Base-by-base conservation (phyloP, 2,888 invertebrate species). In the Graphium colonna region DNA sequence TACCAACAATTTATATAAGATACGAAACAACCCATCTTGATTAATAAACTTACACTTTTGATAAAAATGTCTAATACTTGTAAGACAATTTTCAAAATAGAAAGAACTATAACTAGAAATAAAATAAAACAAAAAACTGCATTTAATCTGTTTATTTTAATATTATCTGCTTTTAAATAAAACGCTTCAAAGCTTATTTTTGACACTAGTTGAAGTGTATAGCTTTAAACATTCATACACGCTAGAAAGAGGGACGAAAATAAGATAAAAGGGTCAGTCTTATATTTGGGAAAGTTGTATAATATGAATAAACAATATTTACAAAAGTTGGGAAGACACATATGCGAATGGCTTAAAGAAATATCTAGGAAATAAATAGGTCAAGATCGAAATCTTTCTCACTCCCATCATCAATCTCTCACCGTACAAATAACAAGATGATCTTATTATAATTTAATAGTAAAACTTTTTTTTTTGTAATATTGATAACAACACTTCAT, bases 211-310 rank as follows among this genome's bases (percentile, higher is more conserved):
- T 75, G 68, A 73, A 73, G 70, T 77, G 73, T 81, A 81, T 73
- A 85, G 79, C 77, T 73, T 79, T 79, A 79, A 77, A 79, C 76
- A 77, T 68, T 71, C 56, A 59, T 60, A 64, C 57, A 55, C 62
- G 64, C 69, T 77, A 82, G 71, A 83, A 81, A 82, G 78, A 85
- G 79, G 77, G 82, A 83, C 71, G 75, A 86, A 84, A 89, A 84
- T 73, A 85, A 88, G 87, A 87, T 79, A 82, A 85, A 88, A 85
- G 88, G 89, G 81, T 89, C 89, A 89, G 89, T 89, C 89, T 89
- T 89, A 88, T 89, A 76, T 86, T 88, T 87, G 89, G 89, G 87
- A 88, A 88, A 83, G 81, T 80, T 84, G 83, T 87, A 86, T 78
- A 85, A 83, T 72, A 75, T 63, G 68, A 73, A 67, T 81, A 84